A percentile compares a stretch with the other conserved stretches of the same genome.
These are phyloP conservation scores for Masnerella sp. DNA, from an alignment of 2,888 invertebrate genomes.

Conservation along the genomic window DNA sequence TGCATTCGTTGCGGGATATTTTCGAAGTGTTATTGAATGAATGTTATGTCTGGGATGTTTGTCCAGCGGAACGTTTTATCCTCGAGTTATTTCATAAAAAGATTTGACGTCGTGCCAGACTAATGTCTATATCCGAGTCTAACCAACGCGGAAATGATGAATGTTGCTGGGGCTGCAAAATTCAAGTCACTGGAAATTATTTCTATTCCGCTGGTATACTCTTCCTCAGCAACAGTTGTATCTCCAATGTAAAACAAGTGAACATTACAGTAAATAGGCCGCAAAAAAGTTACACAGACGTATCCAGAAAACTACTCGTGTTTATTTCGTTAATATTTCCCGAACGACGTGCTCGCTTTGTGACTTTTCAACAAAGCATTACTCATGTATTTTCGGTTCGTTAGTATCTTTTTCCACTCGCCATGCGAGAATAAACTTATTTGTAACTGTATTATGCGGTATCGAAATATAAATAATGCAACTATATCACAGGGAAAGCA, in stretches of 20 bases:
- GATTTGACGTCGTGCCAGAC: slow-evolving; percentile 18
- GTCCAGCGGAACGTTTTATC: slow-evolving; percentile 21
- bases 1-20: slow-evolving; percentile 1
- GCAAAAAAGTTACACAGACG: neutral
- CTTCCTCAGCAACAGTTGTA: slow-evolving; percentile 15
- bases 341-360: neutral
- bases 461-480: no score
- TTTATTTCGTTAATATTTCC: neutral
- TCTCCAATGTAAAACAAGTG: slow-evolving; percentile 2
- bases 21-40: slow-evolving; percentile 11
- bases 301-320: neutral
- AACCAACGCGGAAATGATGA: slow-evolving; percentile 18
- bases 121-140: slow-evolving; percentile 12
- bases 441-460: no score
- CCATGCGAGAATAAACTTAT: no score
- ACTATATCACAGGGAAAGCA: no score
- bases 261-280: slow-evolving; percentile 5
- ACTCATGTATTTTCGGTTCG: neutral
- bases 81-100: slow-evolving; percentile 24
- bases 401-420: no score
- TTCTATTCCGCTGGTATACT: neutral
- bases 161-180: slow-evolving; percentile 12
- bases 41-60: slow-evolving; percentile 14
- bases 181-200: slow-evolving; percentile 19
- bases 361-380: neutral